Percentiles rank a stretch among this genome's conserved stretches.
These are phyloP conservation scores for Tragelaphus strepsiceros DNA, from an alignment of 2,113 vertebrate genomes.

Conservation along the genomic window DNA sequence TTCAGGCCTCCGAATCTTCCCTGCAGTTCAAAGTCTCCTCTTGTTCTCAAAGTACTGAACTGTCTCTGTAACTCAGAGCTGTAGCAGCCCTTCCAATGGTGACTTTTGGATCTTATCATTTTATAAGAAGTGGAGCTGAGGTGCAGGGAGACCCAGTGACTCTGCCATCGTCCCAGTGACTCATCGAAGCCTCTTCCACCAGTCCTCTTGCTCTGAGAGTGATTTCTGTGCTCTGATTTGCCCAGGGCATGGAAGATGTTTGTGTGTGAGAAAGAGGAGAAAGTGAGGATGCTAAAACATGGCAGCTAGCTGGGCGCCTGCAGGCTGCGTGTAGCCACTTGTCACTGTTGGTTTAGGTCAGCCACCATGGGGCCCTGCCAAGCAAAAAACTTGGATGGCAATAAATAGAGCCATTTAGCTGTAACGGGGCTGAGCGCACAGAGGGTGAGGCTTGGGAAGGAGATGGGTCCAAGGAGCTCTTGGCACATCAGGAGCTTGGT, in stretches of 20 bases:
- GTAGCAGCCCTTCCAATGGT: background rate
- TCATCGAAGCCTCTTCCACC: background rate
- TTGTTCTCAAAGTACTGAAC: background rate
- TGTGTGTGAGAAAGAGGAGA: background rate
- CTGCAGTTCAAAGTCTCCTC: background rate
- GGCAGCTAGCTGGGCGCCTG: background rate
- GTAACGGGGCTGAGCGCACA: background rate
- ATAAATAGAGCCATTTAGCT: slow-evolving; percentile 43
- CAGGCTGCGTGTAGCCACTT: slow-evolving; percentile 13
- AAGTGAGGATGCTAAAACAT: background rate
- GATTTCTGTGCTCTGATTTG: background rate
- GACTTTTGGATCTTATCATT: background rate
- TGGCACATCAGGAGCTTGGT: background rate
- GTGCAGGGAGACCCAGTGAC: background rate
- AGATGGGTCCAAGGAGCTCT: background rate
- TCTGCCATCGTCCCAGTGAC: background rate
- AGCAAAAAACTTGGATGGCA: background rate
- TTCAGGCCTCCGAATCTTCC: background rate
- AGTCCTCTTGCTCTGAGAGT: background rate
- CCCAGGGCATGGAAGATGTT: background rate
- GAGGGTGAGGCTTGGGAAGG: background rate
- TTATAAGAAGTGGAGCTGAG: background rate
- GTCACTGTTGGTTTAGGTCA: slow-evolving; percentile 37
- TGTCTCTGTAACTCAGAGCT: background rate
- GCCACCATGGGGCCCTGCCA: background rate